Conservation (phyloP, 2,113 vertebrate species). For the Daubentonia madagascariensis region DNA sequence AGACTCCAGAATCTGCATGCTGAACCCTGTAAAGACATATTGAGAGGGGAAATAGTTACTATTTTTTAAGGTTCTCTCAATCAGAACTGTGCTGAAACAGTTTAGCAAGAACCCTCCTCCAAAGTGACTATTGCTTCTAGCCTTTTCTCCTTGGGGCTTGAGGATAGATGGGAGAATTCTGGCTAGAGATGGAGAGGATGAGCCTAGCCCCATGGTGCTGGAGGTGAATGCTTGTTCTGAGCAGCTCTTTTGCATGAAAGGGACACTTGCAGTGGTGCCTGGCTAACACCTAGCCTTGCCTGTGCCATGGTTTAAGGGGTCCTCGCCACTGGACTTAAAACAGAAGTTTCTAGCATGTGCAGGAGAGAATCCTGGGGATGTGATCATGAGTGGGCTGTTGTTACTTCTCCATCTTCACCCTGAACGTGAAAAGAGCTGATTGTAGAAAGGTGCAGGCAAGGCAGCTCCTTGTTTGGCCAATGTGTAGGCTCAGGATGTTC, state of each 20-base stretch:
- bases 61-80: neutral
- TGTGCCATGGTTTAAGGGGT: neutral
- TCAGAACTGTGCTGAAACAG: neutral
- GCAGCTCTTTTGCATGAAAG: neutral
- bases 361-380: neutral
- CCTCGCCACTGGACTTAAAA: neutral
- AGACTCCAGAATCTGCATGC: neutral
- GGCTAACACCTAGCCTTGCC: neutral
- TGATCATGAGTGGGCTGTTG: neutral
- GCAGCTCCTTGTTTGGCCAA: constrained; percentile 37
- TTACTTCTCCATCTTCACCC: neutral
- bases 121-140: neutral
- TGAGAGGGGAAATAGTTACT: neutral
- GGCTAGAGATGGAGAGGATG: neutral
- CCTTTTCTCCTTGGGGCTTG: neutral
- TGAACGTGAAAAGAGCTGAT: neutral
- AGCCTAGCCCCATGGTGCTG: neutral
- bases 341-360: neutral
- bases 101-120: neutral
- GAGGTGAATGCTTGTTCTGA: neutral
- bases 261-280: neutral
- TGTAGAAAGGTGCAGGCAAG: neutral
- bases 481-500: neutral
- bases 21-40: neutral
- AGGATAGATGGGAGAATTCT: neutral